phyloP scores from a whole-genome alignment of 2,888 invertebrate species.

The Tachystola acroxantha region DNA sequence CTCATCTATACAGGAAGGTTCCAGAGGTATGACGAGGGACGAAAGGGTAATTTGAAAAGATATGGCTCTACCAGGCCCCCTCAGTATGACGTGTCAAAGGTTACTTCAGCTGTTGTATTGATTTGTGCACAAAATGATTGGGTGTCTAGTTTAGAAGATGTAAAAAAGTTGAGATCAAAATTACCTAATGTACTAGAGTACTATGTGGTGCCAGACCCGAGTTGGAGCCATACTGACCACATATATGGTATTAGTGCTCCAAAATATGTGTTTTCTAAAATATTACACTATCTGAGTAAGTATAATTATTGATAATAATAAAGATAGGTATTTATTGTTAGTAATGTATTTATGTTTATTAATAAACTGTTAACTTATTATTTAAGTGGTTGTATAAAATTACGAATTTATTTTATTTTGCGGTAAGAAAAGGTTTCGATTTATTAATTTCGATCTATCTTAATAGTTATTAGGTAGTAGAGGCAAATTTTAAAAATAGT shows the following conservation, averaged over 20 bases:
- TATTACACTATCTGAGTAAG: constrained; percentile 39
- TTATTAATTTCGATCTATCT: too few species aligned
- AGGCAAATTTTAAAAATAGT: too few species aligned
- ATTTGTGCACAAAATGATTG: constrained; percentile 76
- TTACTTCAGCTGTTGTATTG: constrained; percentile 54
- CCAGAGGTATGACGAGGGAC: constrained; percentile 56
- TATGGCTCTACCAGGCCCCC: constrained; percentile 53
- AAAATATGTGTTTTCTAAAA: constrained; percentile 39
- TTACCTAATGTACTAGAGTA: constrained; percentile 78
- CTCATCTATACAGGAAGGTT: constrained; percentile 48
- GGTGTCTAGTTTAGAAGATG: constrained; percentile 78
- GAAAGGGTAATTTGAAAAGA: constrained; percentile 37
- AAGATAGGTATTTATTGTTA: too few species aligned
- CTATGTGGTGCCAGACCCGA: constrained; percentile 73
- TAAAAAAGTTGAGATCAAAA: constrained; percentile 64
- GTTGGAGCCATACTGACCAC: constrained; percentile 65
- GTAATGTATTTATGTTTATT: too few species aligned
- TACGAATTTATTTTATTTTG: too few species aligned
- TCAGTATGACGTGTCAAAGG: constrained; percentile 45
- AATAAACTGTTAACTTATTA: too few species aligned
- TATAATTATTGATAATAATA: not conserved
- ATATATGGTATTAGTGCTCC: constrained; percentile 49
- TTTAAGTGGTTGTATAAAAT: too few species aligned
- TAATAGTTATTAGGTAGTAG: too few species aligned
- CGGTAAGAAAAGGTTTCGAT: too few species aligned